Evolutionary conservation across 2,797 vertebrate genomes (phyloP), one percentile per base, ranked within the genome.

Genomic region (Okamejei kenojei): DNA sequence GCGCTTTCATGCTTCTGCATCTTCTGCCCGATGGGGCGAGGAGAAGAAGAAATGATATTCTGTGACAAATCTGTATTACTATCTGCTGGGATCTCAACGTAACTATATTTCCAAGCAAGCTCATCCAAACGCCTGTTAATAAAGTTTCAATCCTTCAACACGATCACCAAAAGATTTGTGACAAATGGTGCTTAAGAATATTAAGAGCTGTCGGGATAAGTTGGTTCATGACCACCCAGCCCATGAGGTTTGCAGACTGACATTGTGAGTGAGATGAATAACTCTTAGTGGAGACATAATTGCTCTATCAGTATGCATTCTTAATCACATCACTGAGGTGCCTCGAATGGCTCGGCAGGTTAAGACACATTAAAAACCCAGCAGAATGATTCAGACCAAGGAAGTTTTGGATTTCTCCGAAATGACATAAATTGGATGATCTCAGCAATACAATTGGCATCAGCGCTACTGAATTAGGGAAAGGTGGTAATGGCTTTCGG

Each of bases 161-260:
- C 21, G 32, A 68, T 68, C 63, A 68, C n/a, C 19, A 68, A 32
- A 35, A 32, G n/a, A 68, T 88, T 68, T 63, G 13, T 88, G 84
- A 35, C n/a, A 68, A 32, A 17, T 11, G n/a, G 0, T 68, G 32
- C n/a, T 68, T 88, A 88, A 9, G 6, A 68, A 68, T 88, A 88
- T 68, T 68, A 88, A 68, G 65, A 68, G n/a, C 84, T 88, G 84
- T 68, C 84, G 68, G 84, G 84, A 68, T 63, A 68, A 35, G 84
- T 88, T 35, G 35, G 7, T 68, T 32, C 84, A 68, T 68, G 61
- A 19, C 63, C 84, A 88, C 17, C 63, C 63, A 68, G 11, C 84
- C 84, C n/a, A 21, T 35, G 84, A 88, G n/a, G 84, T 21, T 88
- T 35, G 9, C 84, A 35, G 17, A 17, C n/a, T 88, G 19, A 35